Evolutionary conservation across 1,140 invertebrate species (phyloP), one percentile per base, ranked within the genome.

Genomic region (Lasioglossum baleicum): DNA sequence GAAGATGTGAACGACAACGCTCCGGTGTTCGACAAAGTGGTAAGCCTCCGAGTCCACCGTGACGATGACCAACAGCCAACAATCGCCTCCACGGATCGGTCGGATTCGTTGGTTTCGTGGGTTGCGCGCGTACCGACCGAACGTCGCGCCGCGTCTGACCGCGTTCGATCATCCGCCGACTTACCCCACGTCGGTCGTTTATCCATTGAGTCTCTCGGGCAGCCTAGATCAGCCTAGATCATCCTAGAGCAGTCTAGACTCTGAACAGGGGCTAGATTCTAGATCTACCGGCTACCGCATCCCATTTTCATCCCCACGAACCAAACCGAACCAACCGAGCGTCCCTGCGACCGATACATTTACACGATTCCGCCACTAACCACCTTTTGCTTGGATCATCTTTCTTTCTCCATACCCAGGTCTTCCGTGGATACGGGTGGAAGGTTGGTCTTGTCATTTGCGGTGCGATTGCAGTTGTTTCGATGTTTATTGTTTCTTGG

Each of bases 1-100:
- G 94, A 95, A 88, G 97, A 98, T 92, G 95, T 97, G 84, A 98
- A 98, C 92, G 97, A 98, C 90, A 98, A 98, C 88, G 91, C 94
- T 5, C 97, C 97, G 2, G 95, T 96, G 67, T 97, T 98, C 92
- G 97, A 98, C 89, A 97, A 97, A 96, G 95, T 94, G 80, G 95
- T 95, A 89, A 80, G 90, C 86, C 7, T 3, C 13, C 42, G 20
- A 58, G 17, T 58, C n/a, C 56, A 3, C 13, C 13, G 1, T 20
- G 51, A 53, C 51, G 51, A 53, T 15, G 51, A 53, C 15, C 51
- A 53, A 53, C 51, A 48, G 44, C 13, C 44, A 48, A 48, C 44
- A 48, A 48, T 48, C 51, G 51, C 17, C 51, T 20, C 51, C 51
- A 20, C 51, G 51, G 51, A 20, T 53, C 51, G 17, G 51, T 53